These are phyloP conservation scores for Plagiodera versicolora DNA, from an alignment of 2,888 invertebrate species.

Conservation along the genomic window DNA sequence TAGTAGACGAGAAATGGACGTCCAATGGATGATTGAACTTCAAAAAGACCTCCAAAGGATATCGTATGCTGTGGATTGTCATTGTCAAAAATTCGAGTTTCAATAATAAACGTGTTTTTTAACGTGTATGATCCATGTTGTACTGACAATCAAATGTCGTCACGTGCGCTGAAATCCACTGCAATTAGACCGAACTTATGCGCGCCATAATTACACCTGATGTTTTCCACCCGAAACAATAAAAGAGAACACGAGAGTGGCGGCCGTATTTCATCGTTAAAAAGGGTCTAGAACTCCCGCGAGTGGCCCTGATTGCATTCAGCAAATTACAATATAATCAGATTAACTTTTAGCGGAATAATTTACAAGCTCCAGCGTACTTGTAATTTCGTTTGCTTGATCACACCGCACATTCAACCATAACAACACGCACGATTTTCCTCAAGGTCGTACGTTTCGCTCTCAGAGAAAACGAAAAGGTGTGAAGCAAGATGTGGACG, in stretches of 20 bases:
- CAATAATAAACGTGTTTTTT: slow-evolving; percentile 4
- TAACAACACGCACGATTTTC: slow-evolving; percentile 48
- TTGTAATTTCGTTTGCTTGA: slow-evolving; percentile 29
- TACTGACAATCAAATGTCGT: slow-evolving; percentile 12
- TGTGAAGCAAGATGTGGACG: too few relatives aligned
- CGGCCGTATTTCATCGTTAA: slow-evolving; percentile 29
- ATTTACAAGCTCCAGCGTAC: slow-evolving; percentile 33
- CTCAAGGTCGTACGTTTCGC: slow-evolving; percentile 42
- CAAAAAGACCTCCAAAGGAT: too few relatives aligned
- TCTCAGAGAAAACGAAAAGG: slow-evolving; percentile 18
- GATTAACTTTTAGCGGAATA: slow-evolving; percentile 49
- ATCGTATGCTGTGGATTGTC: too few relatives aligned
- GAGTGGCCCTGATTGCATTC: slow-evolving; percentile 47
- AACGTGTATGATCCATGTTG: slow-evolving; percentile 14
- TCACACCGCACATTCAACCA: too few relatives aligned
- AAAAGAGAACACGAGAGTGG: slow-evolving; percentile 19
- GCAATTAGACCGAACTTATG: slow-evolving; percentile 12
- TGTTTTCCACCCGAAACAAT: slow-evolving; percentile 25
- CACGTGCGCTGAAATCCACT: slow-evolving; percentile 12
- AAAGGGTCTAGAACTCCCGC: slow-evolving; percentile 23
- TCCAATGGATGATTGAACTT: too few relatives aligned
- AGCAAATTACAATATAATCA: slow-evolving; percentile 52
- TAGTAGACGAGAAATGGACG: too few relatives aligned
- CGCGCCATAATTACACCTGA: slow-evolving; percentile 16
- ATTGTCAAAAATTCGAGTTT: too few relatives aligned